Evolutionary conservation across 1,140 invertebrate species (phyloP).

Genomic region (Drosophila serrata): DNA sequence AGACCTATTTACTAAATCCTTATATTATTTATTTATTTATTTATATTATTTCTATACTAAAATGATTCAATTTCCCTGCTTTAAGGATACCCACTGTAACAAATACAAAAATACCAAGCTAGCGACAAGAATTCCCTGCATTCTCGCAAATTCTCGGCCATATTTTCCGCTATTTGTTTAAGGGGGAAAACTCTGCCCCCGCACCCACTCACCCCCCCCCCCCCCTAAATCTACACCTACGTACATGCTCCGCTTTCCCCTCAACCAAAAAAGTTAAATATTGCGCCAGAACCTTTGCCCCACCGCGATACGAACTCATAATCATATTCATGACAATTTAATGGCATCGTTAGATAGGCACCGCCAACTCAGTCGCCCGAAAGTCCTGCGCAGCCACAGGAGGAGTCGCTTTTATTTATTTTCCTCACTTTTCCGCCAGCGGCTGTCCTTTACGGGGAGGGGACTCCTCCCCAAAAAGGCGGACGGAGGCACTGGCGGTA

Average conservation of each 20-base stretch:
- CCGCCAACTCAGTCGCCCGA: conserved; percentile 32
- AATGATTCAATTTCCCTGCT: neutral
- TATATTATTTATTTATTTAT: neutral
- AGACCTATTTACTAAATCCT: neutral
- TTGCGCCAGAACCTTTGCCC: conserved; percentile 26
- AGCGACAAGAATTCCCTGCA: conserved; percentile 26
- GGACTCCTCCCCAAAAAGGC: neutral
- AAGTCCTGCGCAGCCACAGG: conserved; percentile 39
- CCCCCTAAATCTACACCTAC: neutral
- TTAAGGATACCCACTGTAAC: neutral
- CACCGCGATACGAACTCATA: conserved; percentile 28
- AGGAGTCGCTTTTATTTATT: conserved; percentile 3
- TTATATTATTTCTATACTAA: neutral
- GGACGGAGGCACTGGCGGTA: neutral
- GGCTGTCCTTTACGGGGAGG: neutral
- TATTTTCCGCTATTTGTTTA: conserved; percentile 56
- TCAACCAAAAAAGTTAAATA: conserved; percentile 23
- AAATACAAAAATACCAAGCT: neutral
- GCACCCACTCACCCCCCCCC: too few relatives aligned
- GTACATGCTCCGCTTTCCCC: neutral
- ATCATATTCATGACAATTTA: conserved; percentile 80
- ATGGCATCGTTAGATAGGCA: conserved; percentile 73
- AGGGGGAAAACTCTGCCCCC: conserved; percentile 30
- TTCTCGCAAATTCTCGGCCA: conserved; percentile 29
- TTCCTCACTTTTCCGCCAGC: neutral